phyloP scores from a whole-genome alignment of 2,113 vertebrate species.

The Tonatia bakeri region DNA sequence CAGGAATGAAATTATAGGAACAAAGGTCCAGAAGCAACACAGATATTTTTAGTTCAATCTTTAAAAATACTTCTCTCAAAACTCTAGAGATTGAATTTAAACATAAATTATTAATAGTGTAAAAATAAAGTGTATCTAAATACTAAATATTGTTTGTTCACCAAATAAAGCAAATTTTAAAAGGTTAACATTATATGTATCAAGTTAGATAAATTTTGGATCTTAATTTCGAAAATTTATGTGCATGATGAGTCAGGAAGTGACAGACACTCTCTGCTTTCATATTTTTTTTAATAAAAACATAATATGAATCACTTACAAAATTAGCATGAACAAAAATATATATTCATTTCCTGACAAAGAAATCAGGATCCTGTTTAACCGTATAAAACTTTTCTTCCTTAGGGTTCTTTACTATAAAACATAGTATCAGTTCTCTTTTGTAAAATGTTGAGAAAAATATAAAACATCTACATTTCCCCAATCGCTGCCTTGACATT shows the following conservation, averaged over 20 bases:
- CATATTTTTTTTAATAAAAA: not conserved
- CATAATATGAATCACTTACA: not conserved
- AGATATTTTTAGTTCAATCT: not conserved
- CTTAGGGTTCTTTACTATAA: not conserved
- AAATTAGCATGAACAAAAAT: not conserved
- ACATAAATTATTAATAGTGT: not conserved
- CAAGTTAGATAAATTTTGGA: not conserved
- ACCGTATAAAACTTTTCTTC: not conserved
- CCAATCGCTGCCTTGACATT: not conserved
- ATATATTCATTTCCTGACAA: not conserved
- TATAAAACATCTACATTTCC: not conserved
- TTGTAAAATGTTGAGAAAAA: not conserved
- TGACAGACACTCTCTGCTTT: not conserved
- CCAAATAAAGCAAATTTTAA: not conserved
- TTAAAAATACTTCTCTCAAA: not conserved
- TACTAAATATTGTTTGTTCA: not conserved
- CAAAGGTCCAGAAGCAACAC: not conserved
- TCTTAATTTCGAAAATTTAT: not conserved
- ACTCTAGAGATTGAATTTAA: not conserved
- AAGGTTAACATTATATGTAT: not conserved
- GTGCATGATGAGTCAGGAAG: not conserved
- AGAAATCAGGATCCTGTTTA: not conserved
- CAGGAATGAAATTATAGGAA: not conserved
- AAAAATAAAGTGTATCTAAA: not conserved
- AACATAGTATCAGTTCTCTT: not conserved